Conservation (phyloP, 1,140 invertebrate genomes). For the Wiebesia pumilae region DNA sequence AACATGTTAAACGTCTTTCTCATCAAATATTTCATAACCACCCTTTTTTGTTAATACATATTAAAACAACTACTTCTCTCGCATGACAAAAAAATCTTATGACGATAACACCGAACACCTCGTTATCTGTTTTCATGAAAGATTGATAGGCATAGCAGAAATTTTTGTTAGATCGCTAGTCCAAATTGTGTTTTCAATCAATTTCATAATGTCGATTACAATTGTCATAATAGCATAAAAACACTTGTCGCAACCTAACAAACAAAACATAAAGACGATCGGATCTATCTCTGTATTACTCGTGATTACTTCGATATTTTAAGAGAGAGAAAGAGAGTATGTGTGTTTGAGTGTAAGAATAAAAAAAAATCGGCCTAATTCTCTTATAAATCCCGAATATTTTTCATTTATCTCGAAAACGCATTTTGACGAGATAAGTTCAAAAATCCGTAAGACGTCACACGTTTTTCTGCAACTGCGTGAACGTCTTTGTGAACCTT, state of each 20-base stretch:
- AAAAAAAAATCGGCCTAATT: slow-evolving; percentile 19
- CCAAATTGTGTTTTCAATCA: slow-evolving; percentile 18
- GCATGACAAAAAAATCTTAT: not conserved
- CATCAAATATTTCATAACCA: slow-evolving; percentile 7
- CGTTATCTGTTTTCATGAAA: slow-evolving; percentile 25
- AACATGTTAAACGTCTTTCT: slow-evolving; percentile 2
- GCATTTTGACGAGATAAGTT: too few species aligned
- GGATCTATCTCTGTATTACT: too few species aligned
- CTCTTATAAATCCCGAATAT: slow-evolving; percentile 7
- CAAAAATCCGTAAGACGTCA: too few species aligned
- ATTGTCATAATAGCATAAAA: slow-evolving; percentile 50
- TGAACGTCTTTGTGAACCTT: not conserved
- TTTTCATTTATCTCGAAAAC: slow-evolving; percentile 7
- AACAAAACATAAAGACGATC: too few species aligned
- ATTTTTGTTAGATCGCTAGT: not conserved
- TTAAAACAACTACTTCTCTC: not conserved
- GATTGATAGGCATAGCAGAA: slow-evolving; percentile 24
- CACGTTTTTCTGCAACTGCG: not conserved
- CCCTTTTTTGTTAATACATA: not conserved
- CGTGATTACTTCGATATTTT: not conserved
- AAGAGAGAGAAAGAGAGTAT: too few species aligned
- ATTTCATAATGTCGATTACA: slow-evolving; percentile 40
- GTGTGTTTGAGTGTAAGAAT: not conserved
- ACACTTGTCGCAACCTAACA: too few species aligned
- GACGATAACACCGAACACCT: slow-evolving; percentile 20